Evolutionary conservation across 1,140 invertebrate species (phyloP), one percentile per base, ranked within the genome.

Genomic region (Grapholita molesta): DNA sequence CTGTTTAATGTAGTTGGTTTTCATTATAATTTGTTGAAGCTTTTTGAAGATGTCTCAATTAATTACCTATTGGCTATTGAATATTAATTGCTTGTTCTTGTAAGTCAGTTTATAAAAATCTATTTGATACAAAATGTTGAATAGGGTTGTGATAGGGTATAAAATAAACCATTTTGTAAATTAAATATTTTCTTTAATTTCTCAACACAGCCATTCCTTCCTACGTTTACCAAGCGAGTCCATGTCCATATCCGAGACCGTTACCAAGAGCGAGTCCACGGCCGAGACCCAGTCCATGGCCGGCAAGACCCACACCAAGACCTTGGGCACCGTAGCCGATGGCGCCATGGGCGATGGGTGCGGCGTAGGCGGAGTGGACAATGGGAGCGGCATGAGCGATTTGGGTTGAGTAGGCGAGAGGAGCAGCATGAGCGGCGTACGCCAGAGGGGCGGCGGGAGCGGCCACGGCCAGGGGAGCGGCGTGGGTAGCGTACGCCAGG

Each of bases 401-500:
- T 23, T 53, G 32, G 42, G 73, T 38, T 15, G 70, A 1, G 48
- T 33, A 48, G n/a, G 42, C 42, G 18, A 7, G 4, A 9, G 18
- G 42, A n/a, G 42, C 42, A 7, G 21, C 3, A 6, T 5, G 38
- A n/a, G 68, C 53, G 18, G 68, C 48, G 64, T 71, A 68, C 7
- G 68, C 71, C 0, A 78, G 15, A 33, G 70, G 70, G 53, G 66
- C 67, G 48, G 69, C 70, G n/a, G 67, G 53, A 48, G 71, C 66
- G 32, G 64, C 48, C 42, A 74, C 70, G 11, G 71, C 73, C 4
- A 78, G 57, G 33, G 77, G 70, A 52, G 67, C 70, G 48, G 66
- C 71, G 21, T 64, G 53, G 28, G 66, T 38, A 32, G 66, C 38
- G 69, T 88, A 79, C 9, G 84, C 78, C 23, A 88, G 25, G 24